Evolutionary conservation across 2,113 vertebrate species (phyloP).

Genomic region (Tragulus kanchil): DNA sequence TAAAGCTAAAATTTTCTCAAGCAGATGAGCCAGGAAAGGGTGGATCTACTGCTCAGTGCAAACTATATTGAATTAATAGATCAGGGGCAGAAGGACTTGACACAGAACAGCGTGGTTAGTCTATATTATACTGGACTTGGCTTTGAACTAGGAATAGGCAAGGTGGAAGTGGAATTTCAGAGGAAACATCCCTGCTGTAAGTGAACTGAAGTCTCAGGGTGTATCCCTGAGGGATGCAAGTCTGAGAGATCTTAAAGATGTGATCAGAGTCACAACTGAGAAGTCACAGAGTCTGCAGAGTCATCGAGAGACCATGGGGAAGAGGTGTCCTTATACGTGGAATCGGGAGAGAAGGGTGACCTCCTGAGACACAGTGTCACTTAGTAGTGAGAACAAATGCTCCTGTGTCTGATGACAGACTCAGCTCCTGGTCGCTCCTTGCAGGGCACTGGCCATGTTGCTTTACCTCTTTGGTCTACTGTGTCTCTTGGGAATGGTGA

Average conservation of each 20-base stretch:
- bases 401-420: background rate
- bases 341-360: background rate
- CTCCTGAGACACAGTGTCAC: background rate
- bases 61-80: background rate
- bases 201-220: background rate
- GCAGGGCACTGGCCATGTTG: background rate
- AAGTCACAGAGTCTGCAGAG: background rate
- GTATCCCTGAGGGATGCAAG: background rate
- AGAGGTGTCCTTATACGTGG: background rate
- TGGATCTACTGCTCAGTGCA: background rate
- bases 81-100: background rate
- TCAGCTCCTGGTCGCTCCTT: background rate
- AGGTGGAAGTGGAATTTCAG: background rate
- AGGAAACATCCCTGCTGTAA: background rate
- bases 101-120: background rate
- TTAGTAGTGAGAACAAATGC: background rate
- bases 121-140: background rate
- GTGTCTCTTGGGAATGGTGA: background rate
- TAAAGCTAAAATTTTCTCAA: background rate
- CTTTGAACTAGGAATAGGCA: background rate
- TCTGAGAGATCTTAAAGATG: background rate
- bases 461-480: background rate
- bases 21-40: background rate
- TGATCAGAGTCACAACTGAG: background rate
- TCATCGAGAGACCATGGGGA: background rate